Base-by-base conservation (phyloP, 2,113 vertebrate species). In the Hyaena hyaena region DNA sequence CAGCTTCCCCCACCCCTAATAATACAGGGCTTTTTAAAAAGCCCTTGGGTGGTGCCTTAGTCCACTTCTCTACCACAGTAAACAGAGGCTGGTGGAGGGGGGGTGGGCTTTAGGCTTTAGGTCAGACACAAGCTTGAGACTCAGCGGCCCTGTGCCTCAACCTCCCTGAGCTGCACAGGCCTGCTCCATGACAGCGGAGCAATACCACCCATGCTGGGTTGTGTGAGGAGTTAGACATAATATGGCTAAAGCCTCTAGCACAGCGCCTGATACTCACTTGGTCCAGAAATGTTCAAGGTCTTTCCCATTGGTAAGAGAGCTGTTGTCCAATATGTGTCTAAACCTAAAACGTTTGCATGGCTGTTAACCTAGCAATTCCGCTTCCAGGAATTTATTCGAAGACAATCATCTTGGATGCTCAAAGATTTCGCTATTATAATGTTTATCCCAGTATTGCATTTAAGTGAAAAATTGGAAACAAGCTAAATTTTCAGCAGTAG, bases 391-490 rank as follows among this genome's bases (percentile, higher is more conserved):
- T 71, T 93, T 71, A 92, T 45, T 81, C 33, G 48, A 89, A 92
- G 81, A 77, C 76, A 96, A 93, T 96, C 43, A 80, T 84, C 50
- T 90, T 53, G 33, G 80, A 48, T 53, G 28, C 26, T 68, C n/a
- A 85, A 79, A 92, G 65, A 31, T 53, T 68, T 81, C 80, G 58
- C 65, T 95, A 23, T 88, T 66, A 74, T 35, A 95, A 83, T 90
- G 28, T 94, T 97, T 95, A 76, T 83, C 90, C 33, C 65, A 8
- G 6, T 48, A 80, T 87, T 90, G 35, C 26, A 53, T 74, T 53
- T 97, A 90, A 91, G 93, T 85, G 95, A 86, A 85, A 97, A 94
- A 85, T 88, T 90, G 88, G 65, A 90, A 96, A 83, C 58, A 87
- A 87, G 69, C 45, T 95, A 81, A 74, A 92, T n/a, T 85, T 89